Conservation (phyloP, 2,888 invertebrate species). For the Pogonocherus hispidulus region DNA sequence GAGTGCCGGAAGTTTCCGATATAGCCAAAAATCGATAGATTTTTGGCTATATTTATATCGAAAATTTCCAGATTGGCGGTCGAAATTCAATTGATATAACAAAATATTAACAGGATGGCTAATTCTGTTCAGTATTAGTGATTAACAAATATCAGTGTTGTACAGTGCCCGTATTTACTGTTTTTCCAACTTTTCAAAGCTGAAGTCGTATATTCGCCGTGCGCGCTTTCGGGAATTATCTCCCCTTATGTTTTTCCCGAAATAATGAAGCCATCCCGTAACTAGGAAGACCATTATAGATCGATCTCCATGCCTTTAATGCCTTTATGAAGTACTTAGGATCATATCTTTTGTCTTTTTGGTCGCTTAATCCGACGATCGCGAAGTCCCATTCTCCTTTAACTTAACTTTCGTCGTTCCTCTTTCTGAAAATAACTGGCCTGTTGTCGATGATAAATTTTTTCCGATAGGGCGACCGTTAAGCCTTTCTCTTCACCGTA, state of each 20-base stretch:
- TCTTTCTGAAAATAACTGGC: constrained; percentile 15
- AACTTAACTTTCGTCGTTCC: constrained; percentile 28
- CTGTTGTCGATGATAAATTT: constrained; percentile 6
- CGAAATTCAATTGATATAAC: too few species aligned
- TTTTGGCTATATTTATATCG: too few species aligned
- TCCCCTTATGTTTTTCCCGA: constrained; percentile 47
- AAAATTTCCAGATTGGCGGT: too few species aligned
- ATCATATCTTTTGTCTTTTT: constrained; percentile 34
- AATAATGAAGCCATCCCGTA: constrained; percentile 48
- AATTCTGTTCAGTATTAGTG: too few species aligned
- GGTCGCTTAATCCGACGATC: constrained; percentile 29
- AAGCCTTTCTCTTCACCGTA: background rate
- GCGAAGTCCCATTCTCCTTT: constrained; percentile 26
- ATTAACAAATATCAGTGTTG: too few species aligned
- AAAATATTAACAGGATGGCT: too few species aligned
- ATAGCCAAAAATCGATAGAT: too few species aligned
- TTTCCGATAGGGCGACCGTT: background rate
- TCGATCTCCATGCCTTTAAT: constrained; percentile 42
- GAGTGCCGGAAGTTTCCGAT: too few species aligned
- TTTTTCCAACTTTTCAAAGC: constrained; percentile 20
- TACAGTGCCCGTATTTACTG: too few species aligned
- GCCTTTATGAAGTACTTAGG: constrained; percentile 35
- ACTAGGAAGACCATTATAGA: constrained; percentile 49
- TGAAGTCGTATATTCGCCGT: constrained; percentile 34
- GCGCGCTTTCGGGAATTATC: constrained; percentile 39